Evolutionary conservation across 2,113 vertebrate genomes (phyloP).

Genomic region (Anoura caudifer): DNA sequence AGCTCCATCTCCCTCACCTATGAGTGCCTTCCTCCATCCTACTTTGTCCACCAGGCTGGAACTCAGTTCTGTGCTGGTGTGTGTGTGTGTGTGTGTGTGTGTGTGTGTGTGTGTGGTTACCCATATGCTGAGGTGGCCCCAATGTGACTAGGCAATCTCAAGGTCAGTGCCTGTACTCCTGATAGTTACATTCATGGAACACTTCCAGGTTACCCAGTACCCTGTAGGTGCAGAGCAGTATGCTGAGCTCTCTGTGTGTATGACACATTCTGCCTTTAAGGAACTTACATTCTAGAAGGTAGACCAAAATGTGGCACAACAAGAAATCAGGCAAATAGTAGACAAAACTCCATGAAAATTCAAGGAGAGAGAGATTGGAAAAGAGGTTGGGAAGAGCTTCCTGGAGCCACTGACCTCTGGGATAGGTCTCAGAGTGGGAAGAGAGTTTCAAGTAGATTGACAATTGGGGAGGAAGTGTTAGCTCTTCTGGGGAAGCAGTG

Average conservation of each 20-base stretch:
- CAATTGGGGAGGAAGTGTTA: not conserved
- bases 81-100: not conserved
- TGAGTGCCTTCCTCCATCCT: not conserved
- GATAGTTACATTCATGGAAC: not conserved
- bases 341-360: not conserved
- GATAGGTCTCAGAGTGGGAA: not conserved
- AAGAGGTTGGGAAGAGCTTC: not conserved
- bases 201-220: not conserved
- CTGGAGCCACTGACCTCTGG: not conserved
- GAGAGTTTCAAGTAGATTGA: not conserved
- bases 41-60: not conserved
- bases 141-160: accelerated
- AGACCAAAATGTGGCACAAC: not conserved
- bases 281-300: not conserved
- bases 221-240: not conserved
- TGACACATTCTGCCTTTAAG: not conserved
- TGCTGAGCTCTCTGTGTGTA: not conserved
- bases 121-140: not conserved
- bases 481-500: not conserved
- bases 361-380: not conserved
- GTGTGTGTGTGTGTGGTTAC: not conserved
- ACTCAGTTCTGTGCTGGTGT: not conserved
- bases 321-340: not conserved
- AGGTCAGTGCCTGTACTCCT: not conserved
- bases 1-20: not conserved